phyloP scores from a whole-genome alignment of 2,113 vertebrate genomes.

The Motacilla alba region DNA sequence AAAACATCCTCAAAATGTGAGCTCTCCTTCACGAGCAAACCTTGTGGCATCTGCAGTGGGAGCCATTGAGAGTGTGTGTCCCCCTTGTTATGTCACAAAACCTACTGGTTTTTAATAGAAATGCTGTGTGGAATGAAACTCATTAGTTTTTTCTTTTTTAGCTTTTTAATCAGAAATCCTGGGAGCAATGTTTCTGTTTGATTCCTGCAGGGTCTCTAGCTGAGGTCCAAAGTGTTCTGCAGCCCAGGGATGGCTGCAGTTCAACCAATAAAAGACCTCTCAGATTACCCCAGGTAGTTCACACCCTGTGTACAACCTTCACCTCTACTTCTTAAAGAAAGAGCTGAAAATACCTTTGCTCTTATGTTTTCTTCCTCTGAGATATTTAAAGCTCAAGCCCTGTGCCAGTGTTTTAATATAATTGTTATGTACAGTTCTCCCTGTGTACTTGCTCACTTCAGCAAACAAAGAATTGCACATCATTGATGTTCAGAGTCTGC shows the following conservation, averaged over 20 bases:
- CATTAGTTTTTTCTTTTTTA: neutral
- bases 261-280: neutral
- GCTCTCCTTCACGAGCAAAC: neutral
- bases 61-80: neutral
- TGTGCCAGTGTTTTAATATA: neutral
- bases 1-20: neutral
- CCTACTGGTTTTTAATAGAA: neutral
- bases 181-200: neutral
- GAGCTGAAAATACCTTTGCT: neutral
- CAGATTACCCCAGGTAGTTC: neutral
- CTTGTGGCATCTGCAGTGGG: neutral
- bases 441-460: constrained; percentile 28
- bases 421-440: constrained; percentile 13
- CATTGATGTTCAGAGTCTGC: neutral
- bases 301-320: neutral
- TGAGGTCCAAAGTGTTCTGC: neutral
- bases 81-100: neutral
- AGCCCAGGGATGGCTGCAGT: neutral
- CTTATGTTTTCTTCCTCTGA: neutral
- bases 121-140: neutral
- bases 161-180: neutral
- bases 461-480: constrained; percentile 31
- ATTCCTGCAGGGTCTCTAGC: neutral
- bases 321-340: neutral
- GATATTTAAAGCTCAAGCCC: neutral